A percentile compares a stretch with the other conserved stretches of the same genome.
These are phyloP conservation scores for Molorchus minor DNA, from an alignment of 2,888 invertebrate genomes.

Conservation along the genomic window DNA sequence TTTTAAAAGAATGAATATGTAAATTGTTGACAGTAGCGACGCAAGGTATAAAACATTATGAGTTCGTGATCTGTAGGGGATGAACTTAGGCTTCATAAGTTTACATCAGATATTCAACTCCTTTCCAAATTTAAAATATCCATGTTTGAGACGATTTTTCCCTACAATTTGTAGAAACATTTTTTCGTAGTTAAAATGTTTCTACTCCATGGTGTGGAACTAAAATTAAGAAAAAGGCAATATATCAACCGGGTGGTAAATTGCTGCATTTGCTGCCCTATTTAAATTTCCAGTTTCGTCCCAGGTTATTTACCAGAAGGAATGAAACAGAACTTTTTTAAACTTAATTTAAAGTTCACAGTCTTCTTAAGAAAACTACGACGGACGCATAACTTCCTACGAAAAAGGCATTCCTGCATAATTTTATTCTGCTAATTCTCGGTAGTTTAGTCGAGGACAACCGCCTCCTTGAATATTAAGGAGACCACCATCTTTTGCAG, in stretches of 20 bases:
- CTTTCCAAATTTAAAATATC: too few species aligned
- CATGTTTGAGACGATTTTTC: too few species aligned
- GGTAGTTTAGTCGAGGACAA: conserved; percentile 14
- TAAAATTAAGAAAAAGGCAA: too few species aligned
- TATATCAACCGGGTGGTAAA: too few species aligned
- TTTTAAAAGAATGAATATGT: neutral
- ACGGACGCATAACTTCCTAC: conserved; percentile 3
- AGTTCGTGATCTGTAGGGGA: too few species aligned
- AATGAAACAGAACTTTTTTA: neutral
- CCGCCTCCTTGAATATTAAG: conserved; percentile 10
- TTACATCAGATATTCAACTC: too few species aligned
- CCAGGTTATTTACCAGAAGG: neutral
- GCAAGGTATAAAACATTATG: too few species aligned
- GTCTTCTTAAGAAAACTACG: neutral
- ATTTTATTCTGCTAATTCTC: conserved; percentile 9
- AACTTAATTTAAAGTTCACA: conserved; percentile 9
- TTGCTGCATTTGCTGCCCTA: neutral
- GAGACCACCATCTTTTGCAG: conserved; percentile 3
- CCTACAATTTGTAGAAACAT: too few species aligned
- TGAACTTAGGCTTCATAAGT: too few species aligned
- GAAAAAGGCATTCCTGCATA: conserved; percentile 13
- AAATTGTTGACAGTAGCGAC: too few species aligned
- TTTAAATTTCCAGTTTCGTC: neutral
- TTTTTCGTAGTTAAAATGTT: too few species aligned
- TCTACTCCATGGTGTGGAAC: too few species aligned